phyloP scores from a whole-genome alignment of 1,140 invertebrate species.

The Formica exsecta region DNA sequence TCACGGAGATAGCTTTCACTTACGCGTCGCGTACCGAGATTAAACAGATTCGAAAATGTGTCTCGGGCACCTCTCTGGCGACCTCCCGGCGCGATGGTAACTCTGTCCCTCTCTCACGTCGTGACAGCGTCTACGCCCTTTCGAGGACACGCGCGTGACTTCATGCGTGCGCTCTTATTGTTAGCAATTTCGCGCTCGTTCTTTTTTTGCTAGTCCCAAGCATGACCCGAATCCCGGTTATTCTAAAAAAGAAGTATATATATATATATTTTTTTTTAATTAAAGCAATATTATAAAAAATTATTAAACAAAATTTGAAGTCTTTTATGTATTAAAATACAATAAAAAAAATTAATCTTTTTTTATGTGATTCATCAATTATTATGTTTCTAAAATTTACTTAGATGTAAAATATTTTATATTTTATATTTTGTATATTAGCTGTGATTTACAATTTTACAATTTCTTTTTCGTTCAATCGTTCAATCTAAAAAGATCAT shows the following conservation, averaged over 20 bases:
- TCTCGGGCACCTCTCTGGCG: conserved; percentile 74
- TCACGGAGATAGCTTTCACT: conserved; percentile 86
- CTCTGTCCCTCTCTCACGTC: conserved; percentile 2
- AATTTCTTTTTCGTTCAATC: not conserved
- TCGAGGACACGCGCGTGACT: conserved; percentile 35
- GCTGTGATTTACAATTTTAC: not conserved
- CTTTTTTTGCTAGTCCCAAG: not conserved
- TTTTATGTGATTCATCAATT: not conserved
- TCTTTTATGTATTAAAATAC: not conserved
- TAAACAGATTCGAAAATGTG: conserved; percentile 87
- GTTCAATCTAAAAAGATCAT: not conserved
- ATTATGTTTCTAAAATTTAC: not conserved
- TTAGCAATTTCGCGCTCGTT: not conserved
- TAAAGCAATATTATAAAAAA: not conserved
- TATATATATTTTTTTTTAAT: not conserved
- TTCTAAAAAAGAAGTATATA: not conserved
- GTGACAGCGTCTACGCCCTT: conserved; percentile 18
- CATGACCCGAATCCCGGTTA: not conserved
- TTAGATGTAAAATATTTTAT: not conserved
- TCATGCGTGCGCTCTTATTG: conserved; percentile 14
- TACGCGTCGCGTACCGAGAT: conserved; percentile 84
- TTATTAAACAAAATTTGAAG: not conserved
- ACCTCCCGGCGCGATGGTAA: conserved; percentile 27
- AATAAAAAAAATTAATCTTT: not conserved
- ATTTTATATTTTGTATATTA: not conserved